Conservation (phyloP, 2,888 invertebrate genomes). For the Erebia palarica region DNA sequence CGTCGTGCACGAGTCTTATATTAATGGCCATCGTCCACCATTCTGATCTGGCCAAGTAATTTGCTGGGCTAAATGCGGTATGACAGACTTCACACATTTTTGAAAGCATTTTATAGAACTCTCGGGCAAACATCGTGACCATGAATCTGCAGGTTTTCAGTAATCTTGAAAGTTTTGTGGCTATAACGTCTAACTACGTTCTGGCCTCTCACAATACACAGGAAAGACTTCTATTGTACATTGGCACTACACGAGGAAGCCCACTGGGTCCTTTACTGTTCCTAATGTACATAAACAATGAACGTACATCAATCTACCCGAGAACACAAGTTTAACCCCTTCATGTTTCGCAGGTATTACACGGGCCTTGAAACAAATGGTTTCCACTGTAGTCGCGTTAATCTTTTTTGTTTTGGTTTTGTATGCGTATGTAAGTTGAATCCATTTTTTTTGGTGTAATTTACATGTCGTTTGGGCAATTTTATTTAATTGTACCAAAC, state of each 20-base stretch:
- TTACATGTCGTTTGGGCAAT: neutral
- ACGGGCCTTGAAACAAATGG: slow-evolving; percentile 49
- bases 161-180: too few relatives aligned
- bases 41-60: too few relatives aligned
- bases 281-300: neutral
- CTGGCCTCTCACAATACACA: neutral
- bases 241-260: neutral
- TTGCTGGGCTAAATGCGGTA: too few relatives aligned
- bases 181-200: too few relatives aligned
- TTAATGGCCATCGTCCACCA: too few relatives aligned
- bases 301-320: neutral
- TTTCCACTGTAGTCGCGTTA: slow-evolving; percentile 46
- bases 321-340: neutral
- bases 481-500: neutral
- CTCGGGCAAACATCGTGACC: too few relatives aligned
- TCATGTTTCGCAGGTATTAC: slow-evolving; percentile 8
- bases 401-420: slow-evolving; percentile 43
- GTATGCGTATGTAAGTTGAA: slow-evolving; percentile 46
- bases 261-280: neutral
- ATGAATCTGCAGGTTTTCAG: too few relatives aligned
- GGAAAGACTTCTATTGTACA: neutral
- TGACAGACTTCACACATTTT: too few relatives aligned
- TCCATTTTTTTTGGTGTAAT: neutral
- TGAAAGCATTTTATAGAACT: too few relatives aligned
- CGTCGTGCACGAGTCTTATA: too few relatives aligned